phyloP scores from a whole-genome alignment of 2,113 vertebrate genomes.

The Eubucco bourcierii region DNA sequence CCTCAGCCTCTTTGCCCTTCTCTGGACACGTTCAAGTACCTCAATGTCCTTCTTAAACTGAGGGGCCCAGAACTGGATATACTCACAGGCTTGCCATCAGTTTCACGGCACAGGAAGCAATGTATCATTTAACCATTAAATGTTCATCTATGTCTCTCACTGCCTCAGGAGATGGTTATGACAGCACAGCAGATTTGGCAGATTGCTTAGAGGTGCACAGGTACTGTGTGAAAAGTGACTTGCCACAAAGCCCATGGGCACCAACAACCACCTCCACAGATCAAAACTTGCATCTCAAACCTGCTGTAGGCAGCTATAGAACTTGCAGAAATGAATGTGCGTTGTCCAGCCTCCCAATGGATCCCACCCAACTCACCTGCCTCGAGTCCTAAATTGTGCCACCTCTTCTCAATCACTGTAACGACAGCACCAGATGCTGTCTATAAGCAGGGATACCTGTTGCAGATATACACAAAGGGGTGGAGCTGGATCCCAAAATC shows the following conservation, averaged over 20 bases:
- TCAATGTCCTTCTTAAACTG: no score
- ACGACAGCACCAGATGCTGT: neutral
- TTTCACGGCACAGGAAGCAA: neutral
- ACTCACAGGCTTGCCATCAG: fast-evolving
- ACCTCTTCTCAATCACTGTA: neutral
- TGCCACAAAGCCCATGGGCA: neutral
- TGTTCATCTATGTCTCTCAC: neutral
- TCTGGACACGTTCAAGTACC: no score
- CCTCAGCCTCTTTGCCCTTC: no score
- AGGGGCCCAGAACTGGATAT: no score
- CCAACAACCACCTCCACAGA: neutral
- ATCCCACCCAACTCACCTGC: neutral
- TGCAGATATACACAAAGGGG: neutral
- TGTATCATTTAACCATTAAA: neutral
- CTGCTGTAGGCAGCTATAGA: neutral
- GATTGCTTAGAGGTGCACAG: neutral
- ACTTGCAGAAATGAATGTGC: neutral
- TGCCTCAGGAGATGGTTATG: neutral
- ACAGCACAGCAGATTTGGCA: neutral
- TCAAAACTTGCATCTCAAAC: neutral
- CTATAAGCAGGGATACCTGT: neutral
- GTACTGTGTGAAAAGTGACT: neutral
- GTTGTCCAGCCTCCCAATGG: neutral
- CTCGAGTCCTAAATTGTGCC: neutral
- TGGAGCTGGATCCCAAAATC: neutral